A percentile compares a stretch with the other conserved stretches of the same genome.
Evolutionary conservation across 2,113 vertebrate genomes (phyloP).

Genomic region (Eptesicus fuscus): DNA sequence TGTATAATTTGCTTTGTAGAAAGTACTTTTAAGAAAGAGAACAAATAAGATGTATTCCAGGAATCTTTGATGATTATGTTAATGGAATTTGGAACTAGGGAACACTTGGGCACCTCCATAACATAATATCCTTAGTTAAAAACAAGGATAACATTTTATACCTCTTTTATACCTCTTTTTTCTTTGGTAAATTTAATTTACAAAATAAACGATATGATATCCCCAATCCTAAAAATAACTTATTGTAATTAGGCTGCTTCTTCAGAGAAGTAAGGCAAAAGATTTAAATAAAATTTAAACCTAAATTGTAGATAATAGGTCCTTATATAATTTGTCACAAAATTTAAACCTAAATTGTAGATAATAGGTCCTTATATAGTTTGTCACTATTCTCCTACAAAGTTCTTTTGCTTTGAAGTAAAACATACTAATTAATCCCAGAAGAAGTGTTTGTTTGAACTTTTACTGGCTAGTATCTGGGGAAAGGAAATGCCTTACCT

Average conservation of each 20-base stretch:
- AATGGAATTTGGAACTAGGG: not conserved
- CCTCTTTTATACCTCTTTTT: not conserved
- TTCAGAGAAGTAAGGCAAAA: not conserved
- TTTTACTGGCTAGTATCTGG: not conserved
- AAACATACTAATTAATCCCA: conserved; percentile 16
- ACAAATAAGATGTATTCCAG: not conserved
- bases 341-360: not conserved
- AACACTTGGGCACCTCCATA: not conserved
- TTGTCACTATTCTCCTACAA: not conserved
- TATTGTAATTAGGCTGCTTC: not conserved
- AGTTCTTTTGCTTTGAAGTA: not conserved
- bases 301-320: not conserved
- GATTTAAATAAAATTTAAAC: conserved; percentile 6
- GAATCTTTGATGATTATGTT: not conserved
- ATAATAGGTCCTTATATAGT: not conserved
- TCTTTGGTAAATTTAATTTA: conserved; percentile 1
- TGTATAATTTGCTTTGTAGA: not conserved
- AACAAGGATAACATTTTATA: not conserved
- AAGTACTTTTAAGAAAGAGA: not conserved
- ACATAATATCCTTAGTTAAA: not conserved
- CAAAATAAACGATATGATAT: not conserved
- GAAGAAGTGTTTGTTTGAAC: not conserved
- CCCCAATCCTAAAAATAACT: not conserved
- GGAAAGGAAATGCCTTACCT: not conserved
- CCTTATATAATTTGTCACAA: not conserved